Evolutionary conservation across 1,140 invertebrate genomes (phyloP).

Genomic region (Scaptomyza hsui): DNA sequence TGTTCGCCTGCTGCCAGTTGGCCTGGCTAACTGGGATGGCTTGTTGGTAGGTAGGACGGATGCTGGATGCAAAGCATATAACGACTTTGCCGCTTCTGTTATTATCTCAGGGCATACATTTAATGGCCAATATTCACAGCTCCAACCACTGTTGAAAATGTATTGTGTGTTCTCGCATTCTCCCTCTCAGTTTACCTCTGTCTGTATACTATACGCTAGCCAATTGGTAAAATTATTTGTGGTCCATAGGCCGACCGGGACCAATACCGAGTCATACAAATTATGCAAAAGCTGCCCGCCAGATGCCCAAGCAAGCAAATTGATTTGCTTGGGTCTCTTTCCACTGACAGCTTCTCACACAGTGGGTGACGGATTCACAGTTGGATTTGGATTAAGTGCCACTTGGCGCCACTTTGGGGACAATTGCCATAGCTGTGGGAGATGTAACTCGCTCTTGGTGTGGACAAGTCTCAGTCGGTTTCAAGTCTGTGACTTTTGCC

Average conservation of each 20-base stretch:
- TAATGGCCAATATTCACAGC: conserved; percentile 81
- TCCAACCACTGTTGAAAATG: conserved; percentile 82
- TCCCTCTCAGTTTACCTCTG: neutral
- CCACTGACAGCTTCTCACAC: conserved; percentile 61
- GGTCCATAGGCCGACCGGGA: conserved; percentile 54
- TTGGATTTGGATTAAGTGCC: neutral
- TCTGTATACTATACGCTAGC: conserved; percentile 22
- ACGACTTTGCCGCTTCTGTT: conserved; percentile 81
- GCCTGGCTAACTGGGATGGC: conserved; percentile 24
- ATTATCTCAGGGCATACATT: conserved; percentile 81
- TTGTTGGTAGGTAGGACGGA: conserved; percentile 9
- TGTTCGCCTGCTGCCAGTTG: neutral
- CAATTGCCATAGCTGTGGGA: conserved; percentile 42
- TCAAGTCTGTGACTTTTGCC: conserved; percentile 23
- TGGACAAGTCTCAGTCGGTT: conserved; percentile 3
- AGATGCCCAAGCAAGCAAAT: conserved; percentile 47
- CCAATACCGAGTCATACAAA: conserved; percentile 61
- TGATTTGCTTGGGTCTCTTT: conserved; percentile 59
- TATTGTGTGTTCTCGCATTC: conserved; percentile 38
- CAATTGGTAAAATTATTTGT: conserved; percentile 71
- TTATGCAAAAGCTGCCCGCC: conserved; percentile 63
- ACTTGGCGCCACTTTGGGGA: conserved; percentile 48
- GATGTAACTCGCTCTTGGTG: conserved; percentile 16
- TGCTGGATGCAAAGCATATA: conserved; percentile 46
- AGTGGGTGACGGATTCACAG: conserved; percentile 58